Evolutionary conservation across 2,888 invertebrate species (phyloP).

Genomic region (Keiferia lycopersicella): DNA sequence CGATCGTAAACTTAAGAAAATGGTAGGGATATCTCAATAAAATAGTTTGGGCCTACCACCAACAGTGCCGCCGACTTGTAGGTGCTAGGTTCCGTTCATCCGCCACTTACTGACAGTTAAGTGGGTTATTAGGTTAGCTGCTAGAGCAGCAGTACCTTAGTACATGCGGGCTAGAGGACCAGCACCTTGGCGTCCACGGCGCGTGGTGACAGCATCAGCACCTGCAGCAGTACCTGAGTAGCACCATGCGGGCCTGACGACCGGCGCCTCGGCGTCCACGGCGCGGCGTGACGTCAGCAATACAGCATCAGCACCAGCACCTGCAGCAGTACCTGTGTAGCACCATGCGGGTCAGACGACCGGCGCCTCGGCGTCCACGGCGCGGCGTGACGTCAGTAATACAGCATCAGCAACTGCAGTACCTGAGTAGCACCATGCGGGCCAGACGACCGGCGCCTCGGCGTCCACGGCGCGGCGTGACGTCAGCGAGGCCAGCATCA

Average conservation of each 20-base stretch:
- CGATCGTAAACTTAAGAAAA: too few species aligned
- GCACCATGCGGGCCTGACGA: slow-evolving; percentile 70
- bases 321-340: slow-evolving; percentile 31
- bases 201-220: too few species aligned
- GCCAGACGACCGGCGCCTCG: slow-evolving; percentile 94
- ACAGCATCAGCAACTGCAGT: slow-evolving; percentile 65
- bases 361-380: slow-evolving; percentile 88
- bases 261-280: slow-evolving; percentile 90
- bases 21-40: too few species aligned
- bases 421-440: slow-evolving; percentile 97
- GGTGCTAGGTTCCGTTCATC: too few species aligned
- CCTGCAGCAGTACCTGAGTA: slow-evolving; percentile 32
- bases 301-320: slow-evolving; percentile 65
- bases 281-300: too few species aligned
- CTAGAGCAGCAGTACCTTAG: slow-evolving; percentile 31
- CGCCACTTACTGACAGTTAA: too few species aligned
- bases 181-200: too few species aligned
- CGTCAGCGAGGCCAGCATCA: slow-evolving; percentile 70
- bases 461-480: slow-evolving; percentile 86
- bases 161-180: slow-evolving; percentile 78
- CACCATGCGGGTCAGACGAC: slow-evolving; percentile 78
- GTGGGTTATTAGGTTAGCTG: too few species aligned
- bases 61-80: too few species aligned
- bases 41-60: too few species aligned
- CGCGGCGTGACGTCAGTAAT: slow-evolving; percentile 76